These are phyloP conservation scores for Bombus soroeensis DNA, from an alignment of 1,140 invertebrate species.

Conservation along the genomic window DNA sequence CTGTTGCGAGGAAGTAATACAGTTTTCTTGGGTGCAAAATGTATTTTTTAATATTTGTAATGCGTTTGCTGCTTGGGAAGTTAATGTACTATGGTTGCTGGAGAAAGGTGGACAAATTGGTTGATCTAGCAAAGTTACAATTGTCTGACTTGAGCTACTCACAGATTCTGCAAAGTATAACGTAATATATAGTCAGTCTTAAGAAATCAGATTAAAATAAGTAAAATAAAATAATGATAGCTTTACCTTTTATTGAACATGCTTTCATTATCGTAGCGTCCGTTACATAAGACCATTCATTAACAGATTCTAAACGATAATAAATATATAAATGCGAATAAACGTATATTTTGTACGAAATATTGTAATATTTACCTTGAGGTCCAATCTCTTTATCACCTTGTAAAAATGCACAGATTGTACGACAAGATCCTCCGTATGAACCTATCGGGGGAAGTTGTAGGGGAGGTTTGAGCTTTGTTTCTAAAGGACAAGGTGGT, in stretches of 20 bases:
- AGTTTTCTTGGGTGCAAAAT: slow-evolving; percentile 61
- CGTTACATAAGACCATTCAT: slow-evolving; percentile 56
- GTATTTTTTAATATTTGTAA: slow-evolving; percentile 62
- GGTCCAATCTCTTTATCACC: neutral
- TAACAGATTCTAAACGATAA: slow-evolving; percentile 48
- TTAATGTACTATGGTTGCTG: slow-evolving; percentile 6
- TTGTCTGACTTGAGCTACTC: slow-evolving; percentile 35
- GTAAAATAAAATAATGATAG: neutral
- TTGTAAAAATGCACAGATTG: slow-evolving; percentile 7
- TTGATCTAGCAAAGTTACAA: neutral
- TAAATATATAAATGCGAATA: neutral
- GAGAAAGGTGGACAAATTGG: neutral
- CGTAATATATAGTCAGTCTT: neutral
- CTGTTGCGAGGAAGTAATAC: neutral
- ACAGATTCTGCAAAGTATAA: slow-evolving; percentile 35
- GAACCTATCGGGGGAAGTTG: neutral
- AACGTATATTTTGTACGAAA: neutral
- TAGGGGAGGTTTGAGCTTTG: neutral
- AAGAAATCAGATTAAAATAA: too few relatives aligned
- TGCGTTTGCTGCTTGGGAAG: slow-evolving; percentile 34
- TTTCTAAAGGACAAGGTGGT: neutral
- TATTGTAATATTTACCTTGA: slow-evolving; percentile 21
- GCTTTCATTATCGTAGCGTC: slow-evolving; percentile 46
- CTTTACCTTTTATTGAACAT: slow-evolving; percentile 48
- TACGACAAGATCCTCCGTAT: neutral